phyloP scores from a whole-genome alignment of 1,140 invertebrate genomes.

The Penaeus japonicus region DNA sequence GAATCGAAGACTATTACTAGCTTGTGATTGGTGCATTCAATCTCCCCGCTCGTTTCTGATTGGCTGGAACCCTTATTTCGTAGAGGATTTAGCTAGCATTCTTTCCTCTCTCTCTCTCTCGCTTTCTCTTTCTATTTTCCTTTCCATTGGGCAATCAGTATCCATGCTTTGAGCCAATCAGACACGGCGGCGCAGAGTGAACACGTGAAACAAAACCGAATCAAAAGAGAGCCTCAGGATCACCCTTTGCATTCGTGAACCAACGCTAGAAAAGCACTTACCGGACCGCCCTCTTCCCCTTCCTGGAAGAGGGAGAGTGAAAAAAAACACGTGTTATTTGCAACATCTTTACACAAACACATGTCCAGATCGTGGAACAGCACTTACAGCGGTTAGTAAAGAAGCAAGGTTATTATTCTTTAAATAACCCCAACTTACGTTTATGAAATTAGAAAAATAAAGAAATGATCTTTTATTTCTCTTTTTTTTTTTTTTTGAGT shows the following conservation, averaged over 20 bases:
- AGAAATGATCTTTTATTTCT: background rate
- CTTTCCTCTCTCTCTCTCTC: too few species aligned
- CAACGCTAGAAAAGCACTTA: conserved; percentile 44
- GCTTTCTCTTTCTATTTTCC: too few species aligned
- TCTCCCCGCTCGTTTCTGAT: too few species aligned
- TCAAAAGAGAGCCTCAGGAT: background rate
- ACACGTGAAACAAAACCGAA: too few species aligned
- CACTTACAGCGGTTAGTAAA: conserved; percentile 34
- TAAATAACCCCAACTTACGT: background rate
- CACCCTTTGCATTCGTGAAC: background rate
- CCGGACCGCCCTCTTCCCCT: conserved; percentile 52
- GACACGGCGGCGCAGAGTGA: too few species aligned
- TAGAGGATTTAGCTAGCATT: too few species aligned
- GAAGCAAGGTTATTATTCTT: conserved; percentile 15
- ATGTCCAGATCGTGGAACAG: conserved; percentile 43
- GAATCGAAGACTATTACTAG: too few species aligned
- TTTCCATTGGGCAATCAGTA: too few species aligned
- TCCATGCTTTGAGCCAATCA: too few species aligned
- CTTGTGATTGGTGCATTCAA: too few species aligned
- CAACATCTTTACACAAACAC: conserved; percentile 55
- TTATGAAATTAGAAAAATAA: background rate
- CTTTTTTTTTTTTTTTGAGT: background rate
- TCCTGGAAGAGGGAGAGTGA: conserved; percentile 54
- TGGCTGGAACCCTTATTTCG: too few species aligned
- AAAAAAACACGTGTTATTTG: conserved; percentile 54